phyloP scores from a whole-genome alignment of 1,140 invertebrate genomes.

The Lordiphosa collinella region DNA sequence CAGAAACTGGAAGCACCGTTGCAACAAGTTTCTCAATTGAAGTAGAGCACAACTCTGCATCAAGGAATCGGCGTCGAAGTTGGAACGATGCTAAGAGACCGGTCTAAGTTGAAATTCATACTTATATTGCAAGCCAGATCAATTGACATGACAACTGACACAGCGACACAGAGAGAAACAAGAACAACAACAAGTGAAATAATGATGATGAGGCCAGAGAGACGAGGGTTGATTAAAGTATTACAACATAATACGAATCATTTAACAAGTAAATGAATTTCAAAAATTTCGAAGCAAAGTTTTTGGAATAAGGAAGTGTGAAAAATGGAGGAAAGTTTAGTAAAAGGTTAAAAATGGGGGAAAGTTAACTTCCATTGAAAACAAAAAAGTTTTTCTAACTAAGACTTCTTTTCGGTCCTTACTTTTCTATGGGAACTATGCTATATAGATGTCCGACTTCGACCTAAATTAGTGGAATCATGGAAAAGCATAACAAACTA shows the following conservation, averaged over 20 bases:
- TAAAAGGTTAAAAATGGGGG: too few relatives aligned
- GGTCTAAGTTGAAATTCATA: constrained; percentile 35
- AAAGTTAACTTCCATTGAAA: too few relatives aligned
- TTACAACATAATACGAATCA: background rate
- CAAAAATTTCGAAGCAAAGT: too few relatives aligned
- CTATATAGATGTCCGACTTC: too few relatives aligned
- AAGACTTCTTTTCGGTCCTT: too few relatives aligned
- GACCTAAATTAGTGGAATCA: too few relatives aligned
- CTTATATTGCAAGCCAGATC: constrained; percentile 54
- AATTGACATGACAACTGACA: constrained; percentile 63
- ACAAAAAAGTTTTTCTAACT: too few relatives aligned
- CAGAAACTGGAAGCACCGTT: constrained; percentile 57
- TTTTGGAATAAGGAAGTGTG: too few relatives aligned
- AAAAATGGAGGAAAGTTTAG: too few relatives aligned
- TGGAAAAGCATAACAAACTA: too few relatives aligned
- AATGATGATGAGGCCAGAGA: background rate
- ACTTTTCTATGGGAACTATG: too few relatives aligned
- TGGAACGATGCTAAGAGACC: constrained; percentile 3
- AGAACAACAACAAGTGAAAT: constrained; percentile 14
- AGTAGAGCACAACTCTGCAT: constrained; percentile 46
- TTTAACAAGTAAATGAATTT: too few relatives aligned
- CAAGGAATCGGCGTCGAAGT: constrained; percentile 37
- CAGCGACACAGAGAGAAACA: constrained; percentile 32
- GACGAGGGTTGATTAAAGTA: constrained; percentile 19
- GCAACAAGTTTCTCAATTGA: constrained; percentile 35